These are phyloP conservation scores for Andricus quercusramuli DNA, from an alignment of 2,888 invertebrate species.

Conservation along the genomic window DNA sequence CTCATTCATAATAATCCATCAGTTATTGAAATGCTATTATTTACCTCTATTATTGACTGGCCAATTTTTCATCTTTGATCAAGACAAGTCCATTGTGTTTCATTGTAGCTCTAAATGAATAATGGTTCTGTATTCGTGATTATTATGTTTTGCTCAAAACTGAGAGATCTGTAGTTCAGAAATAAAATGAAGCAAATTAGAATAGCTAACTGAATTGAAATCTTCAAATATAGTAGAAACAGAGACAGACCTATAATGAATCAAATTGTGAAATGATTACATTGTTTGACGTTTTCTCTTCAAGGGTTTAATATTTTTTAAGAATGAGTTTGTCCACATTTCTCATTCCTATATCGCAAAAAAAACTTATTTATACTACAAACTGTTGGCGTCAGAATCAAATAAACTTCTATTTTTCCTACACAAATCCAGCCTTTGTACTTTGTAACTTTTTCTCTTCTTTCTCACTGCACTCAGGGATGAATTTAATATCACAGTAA, in stretches of 20 bases:
- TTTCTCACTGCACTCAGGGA: neutral
- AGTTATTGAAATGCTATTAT: neutral
- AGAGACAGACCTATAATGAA: no score
- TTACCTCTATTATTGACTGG: neutral
- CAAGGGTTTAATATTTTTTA: neutral
- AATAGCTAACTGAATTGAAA: neutral
- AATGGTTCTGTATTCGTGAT: neutral
- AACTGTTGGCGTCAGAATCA: neutral
- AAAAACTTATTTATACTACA: neutral
- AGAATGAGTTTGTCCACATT: neutral
- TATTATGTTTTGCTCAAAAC: neutral
- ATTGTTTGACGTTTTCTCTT: neutral
- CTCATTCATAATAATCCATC: neutral
- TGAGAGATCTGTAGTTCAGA: neutral
- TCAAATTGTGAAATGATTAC: no score
- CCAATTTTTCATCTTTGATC: neutral
- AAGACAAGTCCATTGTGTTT: neutral
- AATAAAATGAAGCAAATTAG: neutral
- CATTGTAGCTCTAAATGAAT: neutral
- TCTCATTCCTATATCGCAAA: neutral
- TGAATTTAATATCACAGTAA: neutral
- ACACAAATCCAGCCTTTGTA: neutral
- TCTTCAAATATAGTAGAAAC: neutral
- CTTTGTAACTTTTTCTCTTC: slow-evolving; percentile 1
- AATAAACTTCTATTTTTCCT: neutral